Base-by-base conservation (phyloP, 1,140 invertebrate species). In the Lerema accius region DNA sequence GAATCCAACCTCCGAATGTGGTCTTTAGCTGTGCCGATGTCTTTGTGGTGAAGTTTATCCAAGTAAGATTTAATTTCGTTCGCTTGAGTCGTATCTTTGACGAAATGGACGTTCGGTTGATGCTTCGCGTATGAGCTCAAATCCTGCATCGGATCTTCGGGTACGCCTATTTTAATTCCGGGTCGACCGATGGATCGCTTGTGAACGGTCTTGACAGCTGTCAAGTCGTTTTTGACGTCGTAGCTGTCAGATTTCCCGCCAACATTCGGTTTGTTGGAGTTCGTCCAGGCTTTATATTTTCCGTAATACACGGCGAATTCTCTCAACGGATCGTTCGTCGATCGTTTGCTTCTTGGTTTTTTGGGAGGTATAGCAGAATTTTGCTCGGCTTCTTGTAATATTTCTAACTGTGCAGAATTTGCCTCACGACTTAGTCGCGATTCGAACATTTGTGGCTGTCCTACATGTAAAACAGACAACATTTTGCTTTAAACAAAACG, bases 241-340 rank as follows among this genome's bases (percentile, higher is more conserved):
- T 74, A 76, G 7, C 56, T 23, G 11, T 48, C 23, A 15, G 46
- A 19, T 63, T 56, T 72, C 63, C 40, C 53, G 23, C 43, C 53
- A 23, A 11, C 19, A 26, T 3, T 43, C 50, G 4, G 11, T 10
- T 45, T 42, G 39, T 85, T 82, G 0, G 72, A 69, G 13, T 63
- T 66, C 0, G 32, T 61, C 86, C 83, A 89, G 0, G 74, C 51
- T 69, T 86, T 86, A 40, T 86, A 77, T 68, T 89, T 89, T 0
- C 67, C 26, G 45, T 75, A 86, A 61, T 82, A 87, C 50, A 81
- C 76, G 1, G 78, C 60, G 1, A 89, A 19, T 53, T 84, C 74
- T 3, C 66, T 35, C 0, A 80, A 17, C 0, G 81, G 81, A 32
- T 78, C 46, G 9, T 73, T 59, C 11, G 62, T 46, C 1, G 76